These are phyloP conservation scores for Fulica atra DNA, from an alignment of 2,113 vertebrate genomes.

Conservation along the genomic window DNA sequence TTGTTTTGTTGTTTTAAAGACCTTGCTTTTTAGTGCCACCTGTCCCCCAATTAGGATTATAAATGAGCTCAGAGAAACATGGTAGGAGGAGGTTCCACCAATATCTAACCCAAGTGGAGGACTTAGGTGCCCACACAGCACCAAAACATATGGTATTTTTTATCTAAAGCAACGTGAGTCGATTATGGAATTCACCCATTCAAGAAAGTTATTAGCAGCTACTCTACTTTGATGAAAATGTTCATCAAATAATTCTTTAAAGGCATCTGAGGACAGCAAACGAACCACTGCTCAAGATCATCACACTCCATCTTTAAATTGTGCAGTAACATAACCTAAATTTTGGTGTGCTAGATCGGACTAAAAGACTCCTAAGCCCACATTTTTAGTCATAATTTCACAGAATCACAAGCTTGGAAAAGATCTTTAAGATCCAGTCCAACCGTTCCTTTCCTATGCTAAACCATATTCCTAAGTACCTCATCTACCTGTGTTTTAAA, in stretches of 20 bases:
- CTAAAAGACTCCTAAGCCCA: neutral
- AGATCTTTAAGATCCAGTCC: no score
- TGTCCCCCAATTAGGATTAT: neutral
- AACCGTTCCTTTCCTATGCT: no score
- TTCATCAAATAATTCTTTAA: neutral
- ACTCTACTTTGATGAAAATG: neutral
- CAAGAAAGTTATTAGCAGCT: neutral
- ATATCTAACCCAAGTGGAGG: neutral
- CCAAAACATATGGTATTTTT: neutral
- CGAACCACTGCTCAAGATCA: neutral
- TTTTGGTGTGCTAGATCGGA: neutral
- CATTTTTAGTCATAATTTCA: no score
- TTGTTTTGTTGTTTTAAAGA: neutral
- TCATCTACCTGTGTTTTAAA: no score
- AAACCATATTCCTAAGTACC: no score
- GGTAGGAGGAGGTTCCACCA: neutral
- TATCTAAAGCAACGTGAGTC: neutral
- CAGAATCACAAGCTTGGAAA: no score
- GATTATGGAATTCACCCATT: neutral
- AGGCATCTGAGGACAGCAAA: neutral
- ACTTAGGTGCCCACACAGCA: neutral
- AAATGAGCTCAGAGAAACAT: neutral
- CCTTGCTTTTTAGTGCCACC: neutral
- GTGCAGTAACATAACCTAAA: neutral
- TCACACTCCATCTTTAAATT: neutral